phyloP scores from a whole-genome alignment of 2,797 vertebrate genomes.

The Thamnophis elegans region DNA sequence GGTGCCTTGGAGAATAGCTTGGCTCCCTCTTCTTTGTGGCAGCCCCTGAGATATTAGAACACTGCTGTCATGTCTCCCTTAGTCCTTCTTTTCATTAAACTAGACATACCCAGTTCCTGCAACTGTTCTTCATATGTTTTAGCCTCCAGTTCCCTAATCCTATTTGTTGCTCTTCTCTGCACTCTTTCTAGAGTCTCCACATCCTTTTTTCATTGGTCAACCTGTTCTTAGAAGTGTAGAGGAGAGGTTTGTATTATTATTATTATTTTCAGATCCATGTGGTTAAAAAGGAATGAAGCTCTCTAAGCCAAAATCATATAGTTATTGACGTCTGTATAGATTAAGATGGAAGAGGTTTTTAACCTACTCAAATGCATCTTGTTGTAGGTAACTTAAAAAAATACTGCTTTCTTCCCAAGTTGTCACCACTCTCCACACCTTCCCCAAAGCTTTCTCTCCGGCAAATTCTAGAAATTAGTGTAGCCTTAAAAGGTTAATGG shows the following conservation, averaged over 20 bases:
- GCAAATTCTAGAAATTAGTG: conserved; percentile 64
- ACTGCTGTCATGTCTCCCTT: too few species aligned
- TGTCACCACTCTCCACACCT: conserved; percentile 43
- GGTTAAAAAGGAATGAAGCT: conserved; percentile 12
- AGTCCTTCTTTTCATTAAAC: too few species aligned
- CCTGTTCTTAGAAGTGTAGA: background rate
- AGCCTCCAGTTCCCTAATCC: too few species aligned
- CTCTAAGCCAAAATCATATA: conserved; percentile 22
- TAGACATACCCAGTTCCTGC: too few species aligned
- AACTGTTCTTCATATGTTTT: too few species aligned
- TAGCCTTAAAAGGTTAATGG: conserved; percentile 63
- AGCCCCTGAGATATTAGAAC: too few species aligned
- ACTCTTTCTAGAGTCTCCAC: too few species aligned
- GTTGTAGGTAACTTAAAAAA: conserved; percentile 27
- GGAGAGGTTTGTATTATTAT: background rate
- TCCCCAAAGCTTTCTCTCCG: conserved; percentile 53
- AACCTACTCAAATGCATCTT: conserved; percentile 30
- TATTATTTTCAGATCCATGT: background rate
- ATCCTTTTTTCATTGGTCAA: background rate
- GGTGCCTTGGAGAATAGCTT: too few species aligned
- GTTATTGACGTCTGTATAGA: conserved; percentile 5
- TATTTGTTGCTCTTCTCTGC: too few species aligned
- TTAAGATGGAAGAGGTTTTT: background rate
- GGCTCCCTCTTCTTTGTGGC: too few species aligned
- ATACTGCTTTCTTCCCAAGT: conserved; percentile 34